Conservation (phyloP, 30 jellyfish, hydroid and myxozoan genomes). For the Aurelia aurita region DNA sequence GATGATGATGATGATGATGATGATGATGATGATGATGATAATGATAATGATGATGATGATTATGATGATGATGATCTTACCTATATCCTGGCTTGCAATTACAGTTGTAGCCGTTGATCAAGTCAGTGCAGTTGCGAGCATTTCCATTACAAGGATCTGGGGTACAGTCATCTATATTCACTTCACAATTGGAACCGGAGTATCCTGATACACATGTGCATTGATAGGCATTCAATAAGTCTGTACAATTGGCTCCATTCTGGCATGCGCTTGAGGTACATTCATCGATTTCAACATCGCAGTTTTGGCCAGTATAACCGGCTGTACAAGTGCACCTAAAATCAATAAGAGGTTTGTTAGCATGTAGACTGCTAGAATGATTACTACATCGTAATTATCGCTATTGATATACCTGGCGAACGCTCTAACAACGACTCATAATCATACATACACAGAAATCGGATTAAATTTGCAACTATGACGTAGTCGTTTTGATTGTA, state of each 20-base stretch:
- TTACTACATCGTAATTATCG: constrained; percentile 43
- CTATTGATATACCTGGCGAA: no score
- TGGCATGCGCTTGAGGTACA: constrained; percentile 83
- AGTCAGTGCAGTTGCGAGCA: constrained; percentile 78
- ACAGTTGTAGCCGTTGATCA: constrained; percentile 81
- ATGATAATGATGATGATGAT: no score
- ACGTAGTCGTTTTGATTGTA: no score
- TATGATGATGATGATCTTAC: no score
- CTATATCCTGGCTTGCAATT: constrained; percentile 88
- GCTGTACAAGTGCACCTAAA: constrained; percentile 71
- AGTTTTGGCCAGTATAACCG: constrained; percentile 82
- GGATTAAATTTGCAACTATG: no score
- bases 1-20: no score
- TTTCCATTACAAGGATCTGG: constrained; percentile 81
- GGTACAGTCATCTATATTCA: constrained; percentile 73
- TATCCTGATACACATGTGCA: constrained; percentile 88
- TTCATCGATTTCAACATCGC: constrained; percentile 79
- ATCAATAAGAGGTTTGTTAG: no score
- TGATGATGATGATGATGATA: no score
- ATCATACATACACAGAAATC: no score
- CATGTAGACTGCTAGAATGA: no score
- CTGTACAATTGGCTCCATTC: constrained; percentile 79
- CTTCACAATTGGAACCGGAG: constrained; percentile 79
- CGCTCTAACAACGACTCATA: no score
- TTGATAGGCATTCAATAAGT: constrained; percentile 68